Percentiles rank a stretch among this genome's conserved stretches.
Conservation (phyloP, 37 sponge, comb jelly and placozoan genomes). For the Bolinopsis microptera region DNA sequence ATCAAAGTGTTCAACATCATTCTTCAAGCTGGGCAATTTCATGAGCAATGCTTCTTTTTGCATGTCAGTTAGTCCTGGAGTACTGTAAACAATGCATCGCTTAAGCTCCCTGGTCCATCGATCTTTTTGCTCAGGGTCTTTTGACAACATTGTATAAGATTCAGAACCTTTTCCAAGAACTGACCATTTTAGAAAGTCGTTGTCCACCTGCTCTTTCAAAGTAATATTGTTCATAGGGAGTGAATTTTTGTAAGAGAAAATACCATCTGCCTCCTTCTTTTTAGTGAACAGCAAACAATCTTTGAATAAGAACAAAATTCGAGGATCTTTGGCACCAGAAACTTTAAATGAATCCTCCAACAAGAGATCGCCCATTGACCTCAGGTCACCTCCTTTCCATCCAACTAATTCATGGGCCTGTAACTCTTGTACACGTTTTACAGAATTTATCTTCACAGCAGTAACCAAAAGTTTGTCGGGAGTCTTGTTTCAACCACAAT, state of each 20-base stretch:
- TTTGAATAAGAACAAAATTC: slow-evolving; percentile 29
- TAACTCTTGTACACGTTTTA: slow-evolving; percentile 48
- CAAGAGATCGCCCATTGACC: slow-evolving; percentile 26
- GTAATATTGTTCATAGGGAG: slow-evolving; percentile 29
- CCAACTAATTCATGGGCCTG: background rate
- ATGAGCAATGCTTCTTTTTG: slow-evolving; percentile 34
- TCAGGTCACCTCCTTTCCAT: slow-evolving; percentile 44
- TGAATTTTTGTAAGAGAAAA: background rate
- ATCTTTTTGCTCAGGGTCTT: slow-evolving; percentile 24
- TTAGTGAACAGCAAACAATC: slow-evolving; percentile 33
- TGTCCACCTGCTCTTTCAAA: slow-evolving; percentile 31
- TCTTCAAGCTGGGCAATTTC: slow-evolving; percentile 13
- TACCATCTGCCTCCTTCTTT: background rate
- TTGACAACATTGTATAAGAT: slow-evolving; percentile 1
- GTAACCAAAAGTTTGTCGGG: slow-evolving; percentile 20
- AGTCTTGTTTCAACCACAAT: slow-evolving; percentile 7
- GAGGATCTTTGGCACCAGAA: slow-evolving; percentile 41
- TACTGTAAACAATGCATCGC: slow-evolving; percentile 54
- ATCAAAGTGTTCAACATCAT: slow-evolving; percentile 39
- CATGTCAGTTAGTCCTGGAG: slow-evolving; percentile 38
- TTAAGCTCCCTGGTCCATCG: slow-evolving; percentile 39
- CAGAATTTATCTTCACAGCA: slow-evolving; percentile 53
- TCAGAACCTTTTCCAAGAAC: slow-evolving; percentile 18
- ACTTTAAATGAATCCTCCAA: slow-evolving; percentile 58
- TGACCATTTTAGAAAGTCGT: slow-evolving; percentile 57